Evolutionary conservation across 2,888 invertebrate genomes (phyloP), one percentile per base, ranked within the genome.

Genomic region (Salticus scenicus): DNA sequence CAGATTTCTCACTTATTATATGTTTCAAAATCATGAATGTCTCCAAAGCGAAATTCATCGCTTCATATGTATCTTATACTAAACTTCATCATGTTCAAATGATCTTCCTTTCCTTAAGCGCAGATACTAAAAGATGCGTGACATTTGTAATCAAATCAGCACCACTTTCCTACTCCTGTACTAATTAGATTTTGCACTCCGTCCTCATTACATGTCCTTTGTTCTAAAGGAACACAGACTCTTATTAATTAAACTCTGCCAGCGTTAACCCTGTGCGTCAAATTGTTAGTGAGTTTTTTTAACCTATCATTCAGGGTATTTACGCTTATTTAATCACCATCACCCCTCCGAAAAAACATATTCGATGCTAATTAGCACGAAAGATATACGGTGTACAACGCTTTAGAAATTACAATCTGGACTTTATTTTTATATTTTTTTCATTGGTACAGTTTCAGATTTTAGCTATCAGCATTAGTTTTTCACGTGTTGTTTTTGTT

Each of bases 71-170:
- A 47, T 66, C 75, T 47, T 75, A 42, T 75, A 30, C 24, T 27
- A 17, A 57, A 24, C 42, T 67, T 69, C 67, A 27, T 76, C 63
- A 31, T 24, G 37, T 71, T 78, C 63, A 71, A 71, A 64, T 64
- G 42, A 41, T 63, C 78, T 24, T 78, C 70, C 41, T 70, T 57
- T 78, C 28, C 63, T 78, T 41, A 14, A 24, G 78, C 33, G 75
- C 17, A 41, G 63, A 17, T 12, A 24, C 71, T 71, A 79, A 79
- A 79, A 47, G 41, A 72, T 72, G 72, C 79, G 79, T 79, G 79
- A 79, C 79, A 72, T 72, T 79, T 31, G 79, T 79, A 79, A 79
- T 79, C 79, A 79, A 79, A 79, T 79, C 79, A 79, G 66, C 79
- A 66, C 79, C 72, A 79, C 64, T 79, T 72, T 72, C 79, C 66